Evolutionary conservation across 1,140 invertebrate species (phyloP).

Genomic region (Drosophila nikananu): DNA sequence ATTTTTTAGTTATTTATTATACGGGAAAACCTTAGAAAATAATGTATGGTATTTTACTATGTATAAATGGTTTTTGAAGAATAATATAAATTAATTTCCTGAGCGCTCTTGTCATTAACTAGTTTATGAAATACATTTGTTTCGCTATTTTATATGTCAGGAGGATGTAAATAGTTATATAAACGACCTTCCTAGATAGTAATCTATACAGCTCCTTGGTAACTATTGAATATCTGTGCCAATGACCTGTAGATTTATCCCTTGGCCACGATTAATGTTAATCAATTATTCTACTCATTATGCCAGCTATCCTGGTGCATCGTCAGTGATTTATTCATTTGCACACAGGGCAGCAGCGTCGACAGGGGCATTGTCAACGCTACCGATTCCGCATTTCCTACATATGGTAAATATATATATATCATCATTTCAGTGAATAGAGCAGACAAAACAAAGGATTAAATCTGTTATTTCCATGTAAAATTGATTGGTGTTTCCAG

Average conservation of each 20-base stretch:
- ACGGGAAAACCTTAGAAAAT: not conserved
- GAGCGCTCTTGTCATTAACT: too few species aligned
- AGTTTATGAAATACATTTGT: too few species aligned
- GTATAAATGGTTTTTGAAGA: too few species aligned
- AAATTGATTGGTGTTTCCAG: not conserved
- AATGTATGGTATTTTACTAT: too few species aligned
- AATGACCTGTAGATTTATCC: not conserved
- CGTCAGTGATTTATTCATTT: constrained; percentile 19
- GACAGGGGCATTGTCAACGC: constrained; percentile 15
- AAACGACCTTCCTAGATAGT: not conserved
- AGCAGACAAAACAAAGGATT: constrained; percentile 8
- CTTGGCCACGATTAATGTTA: constrained; percentile 10
- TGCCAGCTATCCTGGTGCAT: constrained; percentile 6
- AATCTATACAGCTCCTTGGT: not conserved
- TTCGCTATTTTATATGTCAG: too few species aligned
- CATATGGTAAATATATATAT: constrained; percentile 5
- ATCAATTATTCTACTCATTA: constrained; percentile 21
- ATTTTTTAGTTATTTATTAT: not conserved
- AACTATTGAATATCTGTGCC: constrained; percentile 4
- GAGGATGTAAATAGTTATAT: too few species aligned
- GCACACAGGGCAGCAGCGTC: constrained; percentile 1
- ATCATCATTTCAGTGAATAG: constrained; percentile 2
- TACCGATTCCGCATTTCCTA: not conserved
- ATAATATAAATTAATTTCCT: too few species aligned
- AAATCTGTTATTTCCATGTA: not conserved